Evolutionary conservation across 1,140 invertebrate genomes (phyloP), one percentile per base, ranked within the genome.

Genomic region (Drosophila pseudoananassae): DNA sequence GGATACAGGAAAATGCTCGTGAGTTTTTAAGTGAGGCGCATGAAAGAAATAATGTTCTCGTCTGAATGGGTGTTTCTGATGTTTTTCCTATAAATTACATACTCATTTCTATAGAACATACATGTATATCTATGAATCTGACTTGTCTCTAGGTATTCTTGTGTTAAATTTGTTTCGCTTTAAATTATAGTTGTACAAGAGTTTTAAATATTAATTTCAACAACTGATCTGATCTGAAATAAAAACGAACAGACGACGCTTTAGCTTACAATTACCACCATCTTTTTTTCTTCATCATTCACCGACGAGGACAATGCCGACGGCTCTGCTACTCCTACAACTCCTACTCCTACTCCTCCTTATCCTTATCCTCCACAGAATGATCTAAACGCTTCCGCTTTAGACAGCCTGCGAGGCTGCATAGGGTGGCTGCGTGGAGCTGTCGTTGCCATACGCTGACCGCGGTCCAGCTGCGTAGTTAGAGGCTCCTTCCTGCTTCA

Each of bases 321-420:
- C 60, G 71, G 76, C 66, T 53, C 52, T 51, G 45, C 58, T 58
- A 52, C n/a, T 63, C 33, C 29, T 33, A 31, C 40, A 50, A 38
- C 46, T 51, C 31, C 40, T 61, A 23, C 54, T 64, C 10, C 59
- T 40, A 45, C 54, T 29, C 9, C 23, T 38, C 17, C 47, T 83
- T 17, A 36, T 40, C 64, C 40, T 33, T 45, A 25, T 20, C 23
- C 45, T 53, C 43, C 15, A 38, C 47, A 9, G 8, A 17, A 17
- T 10, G 43, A 20, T 46, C 43, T 17, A 4, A 20, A 10, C 23
- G 43, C 43, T 46, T 46, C 17, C 59, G 23, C 12, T 43, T 90
- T 92, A 92, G 64, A 92, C 91, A 17, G 91, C 91, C 77, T 92
- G 91, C 43, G 91, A 92, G 46, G 91, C 78, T 58, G 91, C 91